Percentiles rank a stretch among this genome's conserved stretches.
phyloP scores from a whole-genome alignment of 2,888 invertebrate genomes.

The Hartigia nigra region DNA sequence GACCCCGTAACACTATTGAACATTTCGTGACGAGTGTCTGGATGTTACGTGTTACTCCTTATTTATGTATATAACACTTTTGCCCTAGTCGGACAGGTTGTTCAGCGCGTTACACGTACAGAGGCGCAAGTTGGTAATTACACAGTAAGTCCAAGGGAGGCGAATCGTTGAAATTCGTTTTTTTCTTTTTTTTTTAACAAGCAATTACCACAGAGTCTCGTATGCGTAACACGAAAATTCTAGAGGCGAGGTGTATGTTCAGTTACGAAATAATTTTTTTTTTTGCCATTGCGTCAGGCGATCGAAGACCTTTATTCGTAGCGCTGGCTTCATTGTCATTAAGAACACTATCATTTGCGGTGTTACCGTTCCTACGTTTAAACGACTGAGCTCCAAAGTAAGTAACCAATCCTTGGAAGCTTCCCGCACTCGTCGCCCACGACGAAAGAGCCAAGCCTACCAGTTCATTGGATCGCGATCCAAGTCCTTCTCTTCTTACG shows the following conservation, averaged over 20 bases:
- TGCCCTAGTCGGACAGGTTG: not conserved
- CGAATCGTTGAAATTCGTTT: not conserved
- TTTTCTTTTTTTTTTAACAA: too few species aligned
- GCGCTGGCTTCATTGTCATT: not conserved
- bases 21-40: not conserved
- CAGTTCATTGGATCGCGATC: not conserved
- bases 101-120: not conserved
- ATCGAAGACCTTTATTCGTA: not conserved
- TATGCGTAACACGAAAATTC: not conserved
- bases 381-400: not conserved
- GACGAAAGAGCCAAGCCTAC: not conserved
- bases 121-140: too few species aligned
- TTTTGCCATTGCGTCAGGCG: not conserved
- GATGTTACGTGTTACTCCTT: not conserved
- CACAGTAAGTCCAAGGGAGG: not conserved
- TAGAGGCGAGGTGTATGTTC: not conserved
- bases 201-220: not conserved
- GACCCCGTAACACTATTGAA: constrained; percentile 16
- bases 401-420: not conserved
- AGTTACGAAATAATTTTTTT: not conserved
- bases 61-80: not conserved
- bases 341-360: not conserved
- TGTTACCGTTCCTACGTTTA: not conserved
- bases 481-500: not conserved
- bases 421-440: not conserved